These are phyloP conservation scores for Spizella passerina DNA, from an alignment of 2,797 vertebrate species.

Conservation along the genomic window DNA sequence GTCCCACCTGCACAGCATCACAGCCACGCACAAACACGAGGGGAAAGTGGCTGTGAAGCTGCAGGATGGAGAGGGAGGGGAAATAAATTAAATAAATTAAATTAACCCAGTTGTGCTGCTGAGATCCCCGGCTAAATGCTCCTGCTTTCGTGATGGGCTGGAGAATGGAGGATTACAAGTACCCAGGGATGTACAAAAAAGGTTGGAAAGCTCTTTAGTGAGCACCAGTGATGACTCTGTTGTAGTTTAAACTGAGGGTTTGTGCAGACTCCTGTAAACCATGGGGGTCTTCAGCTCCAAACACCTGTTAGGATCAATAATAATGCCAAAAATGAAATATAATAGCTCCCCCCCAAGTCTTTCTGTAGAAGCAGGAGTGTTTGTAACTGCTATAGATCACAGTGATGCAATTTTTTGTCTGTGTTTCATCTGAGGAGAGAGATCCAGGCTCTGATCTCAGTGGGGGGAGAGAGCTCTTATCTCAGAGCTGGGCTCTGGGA, in stretches of 20 bases:
- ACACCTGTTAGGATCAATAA: conserved; percentile 37
- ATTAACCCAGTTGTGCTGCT: conserved; percentile 30
- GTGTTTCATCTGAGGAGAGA: conserved; percentile 1
- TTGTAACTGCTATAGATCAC: not conserved
- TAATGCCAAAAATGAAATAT: conserved; percentile 26
- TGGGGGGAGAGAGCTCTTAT: not conserved
- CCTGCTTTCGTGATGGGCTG: not conserved
- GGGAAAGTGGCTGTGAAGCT: conserved; percentile 6
- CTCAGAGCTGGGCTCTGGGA: not conserved
- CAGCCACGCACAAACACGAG: not conserved
- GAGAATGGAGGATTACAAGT: conserved; percentile 53
- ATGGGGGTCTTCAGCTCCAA: not conserved
- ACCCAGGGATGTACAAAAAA: conserved; percentile 63
- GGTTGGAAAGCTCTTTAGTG: conserved; percentile 49
- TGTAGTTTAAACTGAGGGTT: not conserved
- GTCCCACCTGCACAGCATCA: conserved; percentile 81
- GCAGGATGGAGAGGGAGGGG: not conserved
- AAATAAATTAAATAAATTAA: conserved; percentile 74
- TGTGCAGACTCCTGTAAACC: not conserved
- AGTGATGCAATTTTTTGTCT: not conserved
- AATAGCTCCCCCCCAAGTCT: fast-evolving
- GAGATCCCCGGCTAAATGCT: conserved; percentile 32
- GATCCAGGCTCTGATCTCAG: not conserved
- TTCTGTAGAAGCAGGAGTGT: not conserved
- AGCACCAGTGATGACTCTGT: not conserved